Evolutionary conservation across 2,113 vertebrate genomes (phyloP), one percentile per base, ranked within the genome.

Genomic region (Corapipo altera): DNA sequence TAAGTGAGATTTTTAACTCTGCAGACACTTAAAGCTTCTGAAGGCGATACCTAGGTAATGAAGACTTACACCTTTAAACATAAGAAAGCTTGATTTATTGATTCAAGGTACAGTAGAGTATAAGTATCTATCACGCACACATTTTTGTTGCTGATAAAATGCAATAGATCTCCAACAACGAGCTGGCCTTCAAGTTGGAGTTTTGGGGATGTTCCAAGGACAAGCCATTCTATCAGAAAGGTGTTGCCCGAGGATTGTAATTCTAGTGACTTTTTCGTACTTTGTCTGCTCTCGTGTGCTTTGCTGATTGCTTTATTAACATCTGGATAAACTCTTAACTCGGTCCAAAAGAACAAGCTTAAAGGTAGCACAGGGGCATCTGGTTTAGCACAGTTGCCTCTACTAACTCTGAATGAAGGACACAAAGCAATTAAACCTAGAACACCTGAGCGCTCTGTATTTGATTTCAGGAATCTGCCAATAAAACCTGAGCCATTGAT

Each of bases 391-490:
- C 83, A 70, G 90, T 64, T 81, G 90, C 84, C 90, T 87, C 83
- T 70, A 70, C 76, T 92, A 92, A 87, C 83, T 70, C 76, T 81
- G 55, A 92, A 92, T 92, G 83, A 92, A 92, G 90, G 54, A 91
- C 97, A 97, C 97, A 95, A 98, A 98, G 97, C 97, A 93, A 92
- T 98, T 98, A 98, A 98, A 98, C 96, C 95, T 98, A 99, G 98
- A 99, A 98, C 98, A 98, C 98, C 98, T 98, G 98, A 98, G 98
- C 98, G 97, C 98, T 98, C 98, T 98, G 98, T 98, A 98, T 99
- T 98, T 98, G 98, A 98, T 99, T 99, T 98, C 98, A 99, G 98
- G 98, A 99, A 98, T 98, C 98, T 98, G 97, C 98, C 97, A 97
- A 98, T 98, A 98, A 98, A 98, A 97, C 98, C 98, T 97, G 98